Percentiles rank a stretch among this genome's conserved stretches.
phyloP scores from a whole-genome alignment of 2,113 vertebrate species.

The Calidris pygmaea region DNA sequence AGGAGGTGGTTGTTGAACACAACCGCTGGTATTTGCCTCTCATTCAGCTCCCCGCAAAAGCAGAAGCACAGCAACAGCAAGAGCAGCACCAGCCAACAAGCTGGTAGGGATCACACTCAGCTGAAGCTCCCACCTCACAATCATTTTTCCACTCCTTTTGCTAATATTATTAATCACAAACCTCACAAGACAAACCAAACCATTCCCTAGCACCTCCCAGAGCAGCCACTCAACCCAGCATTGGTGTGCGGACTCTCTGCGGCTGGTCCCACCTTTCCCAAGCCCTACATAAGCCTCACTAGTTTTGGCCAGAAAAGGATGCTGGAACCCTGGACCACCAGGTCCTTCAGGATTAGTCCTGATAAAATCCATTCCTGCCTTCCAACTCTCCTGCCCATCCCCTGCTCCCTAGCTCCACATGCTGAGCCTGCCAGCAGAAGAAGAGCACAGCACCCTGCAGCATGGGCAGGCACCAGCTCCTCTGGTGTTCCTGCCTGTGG shows the following conservation, averaged over 20 bases:
- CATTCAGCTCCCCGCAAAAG: neutral
- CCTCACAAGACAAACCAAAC: neutral
- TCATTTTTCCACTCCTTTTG: neutral
- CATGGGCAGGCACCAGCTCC: neutral
- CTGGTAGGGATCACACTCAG: neutral
- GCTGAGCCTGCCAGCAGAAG: neutral
- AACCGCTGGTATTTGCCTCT: neutral
- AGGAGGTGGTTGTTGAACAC: neutral
- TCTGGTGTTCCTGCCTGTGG: neutral
- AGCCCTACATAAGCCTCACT: neutral
- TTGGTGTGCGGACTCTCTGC: neutral
- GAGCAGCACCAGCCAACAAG: neutral
- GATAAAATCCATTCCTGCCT: neutral
- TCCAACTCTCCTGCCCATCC: neutral
- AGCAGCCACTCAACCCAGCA: neutral
- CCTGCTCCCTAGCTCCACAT: neutral
- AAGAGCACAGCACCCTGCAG: neutral
- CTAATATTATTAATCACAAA: neutral
- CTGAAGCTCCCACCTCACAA: neutral
- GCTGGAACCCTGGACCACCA: neutral
- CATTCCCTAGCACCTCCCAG: neutral
- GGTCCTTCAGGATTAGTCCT: neutral
- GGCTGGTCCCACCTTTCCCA: accelerated
- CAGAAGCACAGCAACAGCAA: neutral
- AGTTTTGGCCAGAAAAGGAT: neutral